phyloP scores from a whole-genome alignment of 2,888 invertebrate genomes.

The Drosophila antonietae region DNA sequence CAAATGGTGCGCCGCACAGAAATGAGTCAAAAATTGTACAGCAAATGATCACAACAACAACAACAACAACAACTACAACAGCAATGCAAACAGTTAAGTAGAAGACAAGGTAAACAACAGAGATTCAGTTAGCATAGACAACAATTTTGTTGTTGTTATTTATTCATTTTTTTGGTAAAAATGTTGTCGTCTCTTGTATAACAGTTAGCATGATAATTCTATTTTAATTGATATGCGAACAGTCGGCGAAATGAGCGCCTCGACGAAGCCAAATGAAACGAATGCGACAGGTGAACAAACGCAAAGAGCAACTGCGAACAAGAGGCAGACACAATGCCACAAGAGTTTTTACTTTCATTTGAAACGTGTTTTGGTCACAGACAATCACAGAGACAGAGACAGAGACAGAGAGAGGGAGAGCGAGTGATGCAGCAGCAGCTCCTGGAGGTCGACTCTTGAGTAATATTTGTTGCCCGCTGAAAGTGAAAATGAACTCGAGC shows the following conservation, averaged over 20 bases:
- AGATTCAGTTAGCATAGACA: conserved; percentile 33
- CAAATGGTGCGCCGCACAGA: conserved; percentile 53
- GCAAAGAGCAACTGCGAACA: conserved; percentile 31
- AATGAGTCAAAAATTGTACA: conserved; percentile 57
- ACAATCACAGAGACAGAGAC: not conserved
- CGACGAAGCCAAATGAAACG: conserved; percentile 21
- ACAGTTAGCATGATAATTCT: conserved; percentile 63
- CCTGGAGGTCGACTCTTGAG: conserved; percentile 49
- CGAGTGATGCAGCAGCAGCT: conserved; percentile 24
- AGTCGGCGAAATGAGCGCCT: conserved; percentile 34
- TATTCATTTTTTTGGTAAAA: conserved; percentile 2
- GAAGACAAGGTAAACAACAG: conserved; percentile 64
- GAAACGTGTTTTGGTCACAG: conserved; percentile 79
- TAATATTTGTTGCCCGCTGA: conserved; percentile 69
- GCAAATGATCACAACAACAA: conserved; percentile 54
- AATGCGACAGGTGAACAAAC: conserved; percentile 71
- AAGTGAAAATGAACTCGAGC: conserved; percentile 65
- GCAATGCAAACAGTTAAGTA: conserved; percentile 14
- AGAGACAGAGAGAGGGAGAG: not conserved
- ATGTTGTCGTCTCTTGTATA: conserved; percentile 43
- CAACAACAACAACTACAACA: conserved; percentile 11
- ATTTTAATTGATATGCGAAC: conserved; percentile 61
- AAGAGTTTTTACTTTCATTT: conserved; percentile 83
- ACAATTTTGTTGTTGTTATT: conserved; percentile 14
- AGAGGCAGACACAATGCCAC: conserved; percentile 70